Evolutionary conservation across 2,113 vertebrate species (phyloP).

Genomic region (Trematomus loennbergii): DNA sequence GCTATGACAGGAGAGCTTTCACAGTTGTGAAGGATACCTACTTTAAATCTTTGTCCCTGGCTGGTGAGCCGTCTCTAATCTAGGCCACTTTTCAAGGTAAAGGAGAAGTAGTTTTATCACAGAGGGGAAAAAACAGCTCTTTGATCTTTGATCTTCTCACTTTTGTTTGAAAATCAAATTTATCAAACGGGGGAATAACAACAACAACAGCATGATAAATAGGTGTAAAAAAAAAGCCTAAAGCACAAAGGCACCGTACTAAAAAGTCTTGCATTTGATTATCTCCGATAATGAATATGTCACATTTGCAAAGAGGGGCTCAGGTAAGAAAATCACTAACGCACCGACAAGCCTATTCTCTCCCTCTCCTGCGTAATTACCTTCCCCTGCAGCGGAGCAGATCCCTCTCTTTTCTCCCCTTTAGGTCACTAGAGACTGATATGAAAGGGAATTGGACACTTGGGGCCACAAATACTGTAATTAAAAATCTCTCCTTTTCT

Average conservation of each 20-base stretch:
- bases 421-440: conserved; percentile 80
- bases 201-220: conserved; percentile 77
- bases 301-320: conserved; percentile 82
- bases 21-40: conserved; percentile 14
- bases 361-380: conserved; percentile 82
- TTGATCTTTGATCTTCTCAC: conserved; percentile 86
- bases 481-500: conserved; percentile 83
- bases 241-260: conserved; percentile 78
- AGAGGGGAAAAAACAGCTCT: conserved; percentile 63
- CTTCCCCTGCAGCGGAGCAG: conserved; percentile 66
- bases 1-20: conserved; percentile 27
- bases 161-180: conserved; percentile 87
- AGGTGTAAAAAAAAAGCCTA: conserved; percentile 67
- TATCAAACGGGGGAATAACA: conserved; percentile 84
- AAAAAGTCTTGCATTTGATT: conserved; percentile 85
- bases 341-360: conserved; percentile 77
- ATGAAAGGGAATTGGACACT: conserved; percentile 88
- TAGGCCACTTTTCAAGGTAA: conserved; percentile 81
- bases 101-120: conserved; percentile 72
- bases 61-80: conserved; percentile 60
- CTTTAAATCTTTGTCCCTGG: conserved; percentile 55
- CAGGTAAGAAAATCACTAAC: conserved; percentile 81
- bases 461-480: conserved; percentile 85
- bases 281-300: conserved; percentile 86
- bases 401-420: conserved; percentile 79